Percentiles rank a stretch among this genome's conserved stretches.
Evolutionary conservation across 2,113 vertebrate species (phyloP).

Genomic region (Columbina picui): DNA sequence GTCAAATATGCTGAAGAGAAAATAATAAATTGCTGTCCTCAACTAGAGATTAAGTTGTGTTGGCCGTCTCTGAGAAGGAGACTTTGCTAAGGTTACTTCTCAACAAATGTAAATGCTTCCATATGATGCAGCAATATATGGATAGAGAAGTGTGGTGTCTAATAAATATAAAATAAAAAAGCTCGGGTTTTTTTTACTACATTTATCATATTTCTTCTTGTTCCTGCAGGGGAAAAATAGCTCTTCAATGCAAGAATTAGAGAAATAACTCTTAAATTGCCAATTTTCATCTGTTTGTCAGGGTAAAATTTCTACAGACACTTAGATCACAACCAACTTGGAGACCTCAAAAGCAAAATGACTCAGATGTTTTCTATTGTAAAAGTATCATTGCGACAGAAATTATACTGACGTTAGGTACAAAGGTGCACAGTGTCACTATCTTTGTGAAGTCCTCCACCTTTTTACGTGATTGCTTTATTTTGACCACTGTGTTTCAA

Average conservation of each 20-base stretch:
- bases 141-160: neutral
- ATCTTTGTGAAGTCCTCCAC: neutral
- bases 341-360: neutral
- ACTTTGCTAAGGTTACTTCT: neutral
- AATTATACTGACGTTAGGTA: neutral
- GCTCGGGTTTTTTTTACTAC: neutral
- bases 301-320: neutral
- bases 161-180: neutral
- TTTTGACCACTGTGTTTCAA: neutral
- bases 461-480: neutral
- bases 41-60: neutral
- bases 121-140: neutral
- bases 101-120: neutral
- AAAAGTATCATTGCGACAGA: neutral
- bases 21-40: neutral
- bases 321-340: neutral
- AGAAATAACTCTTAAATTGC: neutral
- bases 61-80: neutral
- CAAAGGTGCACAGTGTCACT: neutral
- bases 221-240: neutral
- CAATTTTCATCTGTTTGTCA: neutral
- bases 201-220: neutral
- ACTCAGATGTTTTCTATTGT: neutral
- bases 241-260: neutral
- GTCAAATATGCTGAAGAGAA: neutral